A percentile compares a stretch with the other conserved stretches of the same genome.
These are phyloP conservation scores for Mythimna ferrago DNA, from an alignment of 2,888 invertebrate genomes.

Conservation along the genomic window DNA sequence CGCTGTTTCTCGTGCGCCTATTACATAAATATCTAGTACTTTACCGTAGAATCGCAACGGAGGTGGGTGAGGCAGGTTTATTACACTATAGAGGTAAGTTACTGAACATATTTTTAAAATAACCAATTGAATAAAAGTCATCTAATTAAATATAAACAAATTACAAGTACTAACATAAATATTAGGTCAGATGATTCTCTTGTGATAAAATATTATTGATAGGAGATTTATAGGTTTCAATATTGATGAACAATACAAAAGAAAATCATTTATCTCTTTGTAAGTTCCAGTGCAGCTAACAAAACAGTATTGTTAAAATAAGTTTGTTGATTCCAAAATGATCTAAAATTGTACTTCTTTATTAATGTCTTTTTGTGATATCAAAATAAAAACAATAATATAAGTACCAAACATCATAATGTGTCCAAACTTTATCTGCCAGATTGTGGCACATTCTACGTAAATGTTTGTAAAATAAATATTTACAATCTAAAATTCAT, in stretches of 20 bases:
- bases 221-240: not conserved
- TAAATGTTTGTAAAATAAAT: conserved; percentile 24
- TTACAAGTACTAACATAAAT: not conserved
- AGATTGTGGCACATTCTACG: too few species aligned
- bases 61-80: conserved; percentile 16
- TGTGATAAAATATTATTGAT: not conserved
- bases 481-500: conserved; percentile 5
- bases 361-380: not conserved
- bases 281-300: not conserved
- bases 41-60: conserved; percentile 8
- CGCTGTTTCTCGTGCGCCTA: conserved; percentile 2
- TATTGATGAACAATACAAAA: not conserved
- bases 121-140: not conserved
- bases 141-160: not conserved
- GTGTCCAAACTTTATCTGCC: conserved; percentile 18
- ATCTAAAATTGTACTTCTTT: not conserved
- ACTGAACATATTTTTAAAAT: not conserved
- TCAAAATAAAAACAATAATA: conserved; percentile 7
- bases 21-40: conserved; percentile 10
- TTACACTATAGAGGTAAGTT: conserved; percentile 14
- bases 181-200: not conserved
- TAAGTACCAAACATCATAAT: not conserved
- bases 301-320: not conserved
- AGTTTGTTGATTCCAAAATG: not conserved
- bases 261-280: not conserved